Evolutionary conservation across 2,888 invertebrate genomes (phyloP).

Genomic region (Margaritifera margaritifera): DNA sequence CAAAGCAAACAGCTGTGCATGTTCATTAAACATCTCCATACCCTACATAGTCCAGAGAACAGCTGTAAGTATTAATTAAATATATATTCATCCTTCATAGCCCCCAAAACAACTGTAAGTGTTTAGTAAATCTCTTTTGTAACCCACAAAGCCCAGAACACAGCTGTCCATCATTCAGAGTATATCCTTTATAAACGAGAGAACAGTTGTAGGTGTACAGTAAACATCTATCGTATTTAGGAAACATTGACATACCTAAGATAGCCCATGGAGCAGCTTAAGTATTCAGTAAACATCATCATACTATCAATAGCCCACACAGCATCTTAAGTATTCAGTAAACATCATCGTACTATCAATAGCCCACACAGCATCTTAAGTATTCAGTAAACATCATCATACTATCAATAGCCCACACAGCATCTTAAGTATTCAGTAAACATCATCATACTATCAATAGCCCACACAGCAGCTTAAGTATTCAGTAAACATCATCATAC

Average conservation of each 20-base stretch:
- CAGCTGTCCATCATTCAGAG: conserved; percentile 37
- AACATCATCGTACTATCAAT: conserved; percentile 59
- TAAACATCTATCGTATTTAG: not conserved
- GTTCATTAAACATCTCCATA: not conserved
- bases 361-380: conserved; percentile 70
- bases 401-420: not conserved
- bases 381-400: conserved; percentile 3
- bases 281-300: too few species aligned
- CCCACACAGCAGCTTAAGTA: too few species aligned
- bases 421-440: not conserved
- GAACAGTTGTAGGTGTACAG: too few species aligned
- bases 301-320: too few species aligned
- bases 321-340: conserved; percentile 29
- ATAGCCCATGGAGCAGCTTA: not conserved
- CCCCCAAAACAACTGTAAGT: too few species aligned
- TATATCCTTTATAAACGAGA: conserved; percentile 20
- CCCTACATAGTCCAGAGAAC: not conserved
- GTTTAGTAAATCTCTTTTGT: too few species aligned
- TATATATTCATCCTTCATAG: not conserved
- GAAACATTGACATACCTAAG: not conserved
- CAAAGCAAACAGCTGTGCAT: conserved; percentile 70
- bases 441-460: not conserved
- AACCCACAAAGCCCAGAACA: too few species aligned
- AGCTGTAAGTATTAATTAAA: not conserved
- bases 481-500: too few species aligned